Evolutionary conservation across 2,888 invertebrate genomes (phyloP), one percentile per base, ranked within the genome.

Genomic region (Tenthredo notha): DNA sequence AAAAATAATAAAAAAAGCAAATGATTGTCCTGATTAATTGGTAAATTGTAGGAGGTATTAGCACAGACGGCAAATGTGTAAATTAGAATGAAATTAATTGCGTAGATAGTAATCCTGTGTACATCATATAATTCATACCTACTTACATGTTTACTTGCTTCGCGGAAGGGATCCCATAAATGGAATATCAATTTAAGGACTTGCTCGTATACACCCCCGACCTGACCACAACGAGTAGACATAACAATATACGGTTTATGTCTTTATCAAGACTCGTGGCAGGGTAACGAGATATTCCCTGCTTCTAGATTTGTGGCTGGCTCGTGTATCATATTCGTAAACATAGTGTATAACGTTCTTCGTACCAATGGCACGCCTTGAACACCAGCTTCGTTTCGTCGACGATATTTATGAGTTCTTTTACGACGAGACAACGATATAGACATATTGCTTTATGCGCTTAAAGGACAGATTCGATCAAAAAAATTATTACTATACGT

Each of bases 131-230:
- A 21, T 15, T 12, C 61, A 61, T 67, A 67, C 67, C 67, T 67
- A 67, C 7, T 33, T 67, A 67, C 33, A 33, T 33, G 25, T 67
- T 67, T 67, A 67, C 33, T 18, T 15, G 67, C 33, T 40, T n/a
- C 72, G 43, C 43, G 40, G 40, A 74, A 25, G 72, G 72, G 58
- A 61, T 58, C 61, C 61, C 61, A 40, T 80, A 80, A 80, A 80
- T 80, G 58, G 40, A 61, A 80, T 61, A 80, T 80, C 61, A 80
- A 80, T 80, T 80, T 80, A 80, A 58, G 80, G 80, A 37, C 61
- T 54, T n/a, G 21, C 40, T 61, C 21, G 50, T 54, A 54, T 50
- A 50, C 37, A 77, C 15, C 77, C 77, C 50, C 18, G 54, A 25
- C 50, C 50, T 29, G 54, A 77, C 80, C 80, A 37, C 61, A 40